A percentile compares a stretch with the other conserved stretches of the same genome.
Conservation (phyloP, 2,888 invertebrate genomes). For the Catocala fraxini region DNA sequence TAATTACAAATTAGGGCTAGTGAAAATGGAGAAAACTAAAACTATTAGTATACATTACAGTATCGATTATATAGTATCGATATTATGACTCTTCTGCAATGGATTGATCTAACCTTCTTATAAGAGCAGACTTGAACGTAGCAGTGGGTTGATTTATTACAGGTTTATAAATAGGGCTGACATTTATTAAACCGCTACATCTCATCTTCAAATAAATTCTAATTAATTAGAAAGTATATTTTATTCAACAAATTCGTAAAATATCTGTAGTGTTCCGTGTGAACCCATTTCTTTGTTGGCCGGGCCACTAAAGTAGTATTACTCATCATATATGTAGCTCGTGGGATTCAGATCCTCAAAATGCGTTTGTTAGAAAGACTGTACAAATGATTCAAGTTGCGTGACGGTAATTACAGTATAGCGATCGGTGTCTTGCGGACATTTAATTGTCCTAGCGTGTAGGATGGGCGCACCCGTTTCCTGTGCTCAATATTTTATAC, state of each 20-base stretch:
- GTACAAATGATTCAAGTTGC: constrained; percentile 61
- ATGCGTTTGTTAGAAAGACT: constrained; percentile 54
- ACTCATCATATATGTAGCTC: constrained; percentile 55
- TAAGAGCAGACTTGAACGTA: no score
- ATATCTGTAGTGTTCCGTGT: constrained; percentile 24
- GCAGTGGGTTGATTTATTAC: no score
- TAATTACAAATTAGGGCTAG: no score
- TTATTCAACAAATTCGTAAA: not conserved
- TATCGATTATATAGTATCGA: no score
- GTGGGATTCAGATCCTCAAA: constrained; percentile 57
- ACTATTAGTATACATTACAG: no score
- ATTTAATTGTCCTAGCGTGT: constrained; percentile 74
- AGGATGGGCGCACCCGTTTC: constrained; percentile 62
- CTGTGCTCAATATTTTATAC: constrained; percentile 60
- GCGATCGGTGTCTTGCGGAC: constrained; percentile 73
- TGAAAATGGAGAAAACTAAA: no score
- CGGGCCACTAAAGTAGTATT: constrained; percentile 33
- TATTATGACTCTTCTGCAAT: no score
- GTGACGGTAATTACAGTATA: constrained; percentile 74
- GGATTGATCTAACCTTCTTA: no score
- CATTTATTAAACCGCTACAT: no score
- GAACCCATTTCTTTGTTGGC: constrained; percentile 31
- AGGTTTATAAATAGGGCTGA: no score
- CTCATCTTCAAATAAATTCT: not conserved
- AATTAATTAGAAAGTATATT: constrained; percentile 6